Percentiles rank a stretch among this genome's conserved stretches.
Evolutionary conservation across 1,140 invertebrate genomes (phyloP).

Genomic region (Sarcophaga bullata): DNA sequence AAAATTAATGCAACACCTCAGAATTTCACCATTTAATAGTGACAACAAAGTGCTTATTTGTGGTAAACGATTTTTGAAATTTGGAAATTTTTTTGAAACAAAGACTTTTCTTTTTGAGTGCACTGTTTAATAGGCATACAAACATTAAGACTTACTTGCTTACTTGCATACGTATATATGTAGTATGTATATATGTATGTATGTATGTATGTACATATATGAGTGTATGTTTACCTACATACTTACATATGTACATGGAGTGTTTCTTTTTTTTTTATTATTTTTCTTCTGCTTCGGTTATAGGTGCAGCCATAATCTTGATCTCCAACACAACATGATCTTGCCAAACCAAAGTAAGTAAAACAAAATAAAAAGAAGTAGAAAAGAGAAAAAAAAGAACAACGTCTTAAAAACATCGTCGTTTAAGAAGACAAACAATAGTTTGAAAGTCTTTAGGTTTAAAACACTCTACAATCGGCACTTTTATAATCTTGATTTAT

Average conservation of each 20-base stretch:
- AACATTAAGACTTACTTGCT: background rate
- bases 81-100: no score
- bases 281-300: constrained; percentile 7
- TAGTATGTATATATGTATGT: background rate
- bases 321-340: constrained; percentile 36
- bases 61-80: no score
- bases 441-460: background rate
- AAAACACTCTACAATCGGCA: background rate
- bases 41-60: background rate
- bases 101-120: no score
- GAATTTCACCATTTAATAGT: background rate
- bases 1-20: background rate
- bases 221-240: no score
- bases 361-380: background rate
- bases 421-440: background rate
- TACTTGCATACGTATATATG: background rate
- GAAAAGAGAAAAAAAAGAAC: background rate
- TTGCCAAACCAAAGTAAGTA: constrained; percentile 26
- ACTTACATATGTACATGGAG: background rate
- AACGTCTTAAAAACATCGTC: background rate
- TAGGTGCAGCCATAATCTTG: constrained; percentile 38
- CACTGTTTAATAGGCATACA: no score
- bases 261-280: background rate
- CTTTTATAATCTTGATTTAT: no score
- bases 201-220: background rate